Evolutionary conservation across 2,113 vertebrate genomes (phyloP), one percentile per base, ranked within the genome.

Genomic region (Pelecanus crispus): DNA sequence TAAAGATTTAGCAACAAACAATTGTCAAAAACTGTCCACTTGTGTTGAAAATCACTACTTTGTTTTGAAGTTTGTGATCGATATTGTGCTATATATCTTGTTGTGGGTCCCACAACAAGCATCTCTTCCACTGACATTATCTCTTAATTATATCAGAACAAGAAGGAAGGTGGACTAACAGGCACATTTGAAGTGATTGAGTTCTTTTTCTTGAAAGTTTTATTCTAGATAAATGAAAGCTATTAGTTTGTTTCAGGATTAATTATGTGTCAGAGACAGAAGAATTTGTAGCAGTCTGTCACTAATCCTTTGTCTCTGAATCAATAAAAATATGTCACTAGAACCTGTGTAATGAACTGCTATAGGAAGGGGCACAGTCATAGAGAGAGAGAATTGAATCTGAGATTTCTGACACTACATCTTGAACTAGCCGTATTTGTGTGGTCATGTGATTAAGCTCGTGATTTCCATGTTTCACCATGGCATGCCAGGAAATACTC

Each of bases 21-120:
- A 5, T 55, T 96, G 63, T 90, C 68, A 81, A 81, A 96, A 91
- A 9, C 31, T 92, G 68, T 53, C 56, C 24, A 26, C 59, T 93
- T 32, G 20, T 61, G 52, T 81, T 90, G 86, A 91, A 96, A 97
- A 91, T 95, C 94, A 88, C 58, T 81, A 38, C 71, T 90, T 93
- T 94, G 70, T 92, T 93, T 95, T 81, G 47, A 92, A 67, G 55
- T 88, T 71, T 88, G 62, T 81, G 68, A 78, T 93, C 80, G 79
- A 61, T 92, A 74, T 52, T 70, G 22, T 74, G 47, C 83, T 77
- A 71, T 93, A 52, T 93, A 83, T 95, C 63, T 88, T 86, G 47
- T 56, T 66, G 45, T 25, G 34, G 7, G 44, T 83, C 32, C 42
- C 55, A 61, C 42, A 84, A 52, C 17, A 86, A 88, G 22, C 59